Evolutionary conservation across 1,140 invertebrate genomes (phyloP).

Genomic region (Hyphantria cunea): DNA sequence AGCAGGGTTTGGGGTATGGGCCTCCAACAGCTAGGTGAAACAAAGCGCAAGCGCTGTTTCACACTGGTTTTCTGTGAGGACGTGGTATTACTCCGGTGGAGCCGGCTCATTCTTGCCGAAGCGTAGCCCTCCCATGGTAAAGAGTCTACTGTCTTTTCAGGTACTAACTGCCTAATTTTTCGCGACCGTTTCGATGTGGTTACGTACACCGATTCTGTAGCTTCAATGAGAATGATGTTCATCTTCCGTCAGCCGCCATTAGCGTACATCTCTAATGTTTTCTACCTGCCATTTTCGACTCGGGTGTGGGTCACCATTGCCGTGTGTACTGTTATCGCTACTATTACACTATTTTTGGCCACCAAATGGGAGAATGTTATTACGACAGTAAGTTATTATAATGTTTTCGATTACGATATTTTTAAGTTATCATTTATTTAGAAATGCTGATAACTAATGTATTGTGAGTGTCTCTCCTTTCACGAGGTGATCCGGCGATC

Average conservation of each 20-base stretch:
- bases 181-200: slow-evolving; percentile 54
- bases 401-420: too few relatives aligned
- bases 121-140: too few relatives aligned
- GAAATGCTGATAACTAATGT: too few relatives aligned
- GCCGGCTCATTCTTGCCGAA: too few relatives aligned
- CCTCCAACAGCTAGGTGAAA: too few relatives aligned
- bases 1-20: too few relatives aligned
- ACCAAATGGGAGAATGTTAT: slow-evolving; percentile 46
- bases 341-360: slow-evolving; percentile 39
- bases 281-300: slow-evolving; percentile 83
- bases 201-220: slow-evolving; percentile 54
- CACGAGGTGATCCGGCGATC: too few relatives aligned
- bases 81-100: too few relatives aligned
- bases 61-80: too few relatives aligned
- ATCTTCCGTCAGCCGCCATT: slow-evolving; percentile 85
- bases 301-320: slow-evolving; percentile 83
- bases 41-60: too few relatives aligned
- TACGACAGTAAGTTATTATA: slow-evolving; percentile 36
- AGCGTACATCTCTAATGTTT: slow-evolving; percentile 84
- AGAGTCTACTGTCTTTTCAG: slow-evolving; percentile 32
- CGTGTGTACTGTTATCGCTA: slow-evolving; percentile 51
- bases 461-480: too few relatives aligned
- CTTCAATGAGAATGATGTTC: slow-evolving; percentile 71
- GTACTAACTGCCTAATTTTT: slow-evolving; percentile 54
- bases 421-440: too few relatives aligned